Base-by-base conservation (phyloP, 2,888 invertebrate genomes). In the Sycophila texana region DNA sequence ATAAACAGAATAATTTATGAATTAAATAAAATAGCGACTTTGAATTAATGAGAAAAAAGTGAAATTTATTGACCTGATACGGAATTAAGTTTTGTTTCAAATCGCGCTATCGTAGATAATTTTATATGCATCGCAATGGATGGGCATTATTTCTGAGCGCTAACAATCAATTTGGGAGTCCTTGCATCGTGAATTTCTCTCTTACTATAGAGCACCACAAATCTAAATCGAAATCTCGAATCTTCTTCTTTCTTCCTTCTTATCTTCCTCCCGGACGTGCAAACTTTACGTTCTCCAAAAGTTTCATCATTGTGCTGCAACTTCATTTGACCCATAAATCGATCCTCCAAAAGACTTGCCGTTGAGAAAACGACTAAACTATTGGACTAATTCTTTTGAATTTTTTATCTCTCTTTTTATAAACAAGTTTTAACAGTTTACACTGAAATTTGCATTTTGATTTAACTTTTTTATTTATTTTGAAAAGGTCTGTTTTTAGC, bases 151-250 rank as follows among this genome's bases (percentile, higher is more conserved):
- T 71, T 49, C 39, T 22, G n/a, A 26, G 22, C 49, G 16, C n/a
- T 39, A 10, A 18, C 12, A 12, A 39, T 39, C 63, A 63, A 18
- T 18, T 18, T 13, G 12, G 4, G n/a, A 61, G 14, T 18, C 39
- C 47, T 60, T 22, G 30, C 63, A 18, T 63, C 63, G 7, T 16
- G 1, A 63, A 63, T 39, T 39, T 39, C 30, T 26, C 39, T 3
- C 16, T 22, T 49, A 16, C 51, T 14, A n/a, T n/a, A 10, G 1
- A 13, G 39, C 2, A 16, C 18, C 26, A 26, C 60, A 60, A 22
- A 71, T 71, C 71, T 71, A 71, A 71, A 71, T 71, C 53, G 60
- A 60, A 71, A 71, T 71, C 71, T 71, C n/a, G 26, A 60, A 71
- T 71, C 71, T 71, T 60, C 60, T 58, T 26, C 26, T 26, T 26